Evolutionary conservation across 2,888 invertebrate genomes (phyloP), one percentile per base, ranked within the genome.

Genomic region (Adineta ricciae): DNA sequence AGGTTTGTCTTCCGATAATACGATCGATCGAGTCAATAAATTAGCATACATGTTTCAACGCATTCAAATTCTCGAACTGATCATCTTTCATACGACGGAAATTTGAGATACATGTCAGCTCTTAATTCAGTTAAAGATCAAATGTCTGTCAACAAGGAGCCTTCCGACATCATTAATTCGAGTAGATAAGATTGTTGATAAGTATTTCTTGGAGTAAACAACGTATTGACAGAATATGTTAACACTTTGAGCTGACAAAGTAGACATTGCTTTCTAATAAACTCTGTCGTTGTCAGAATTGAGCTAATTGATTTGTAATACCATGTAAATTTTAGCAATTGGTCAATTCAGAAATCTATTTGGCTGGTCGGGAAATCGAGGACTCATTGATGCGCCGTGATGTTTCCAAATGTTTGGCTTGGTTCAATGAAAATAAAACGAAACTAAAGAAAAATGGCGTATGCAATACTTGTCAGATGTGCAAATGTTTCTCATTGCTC

Each of bases 341-440:
- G 86, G 96, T 97, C 38, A 98, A 98, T 91, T 94, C 96, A 88
- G 91, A 97, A 73, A 88, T 92, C 85, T 92, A 92, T 88, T 89
- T 92, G 87, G 91, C 91, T 4, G 92, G 92, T 7, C 91, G 91
- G 87, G 91, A 92, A 87, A 91, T 97, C 14, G 97, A 97, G 90
- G 93, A 94, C 86, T 95, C 96, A 87, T 91, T 98, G 86, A 91
- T 93, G 4, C 93, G 93, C 86, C 94, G 93, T 85, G 95, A 96
- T 91, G 96, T 96, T 0, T 92, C 93, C 3, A 94, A 95, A 89
- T 96, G 96, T 90, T 93, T 97, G 86, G 93, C 94, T 86, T 86
- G 86, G 86, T 86, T 84, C 56, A 83, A 56, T 50, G 86, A 86
- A 36, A 84, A 84, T 49, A 84, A 73, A 82, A 84, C 86, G 21